These are phyloP conservation scores for Cantharis flavilabris DNA, from an alignment of 2,888 invertebrate species.

Conservation along the genomic window DNA sequence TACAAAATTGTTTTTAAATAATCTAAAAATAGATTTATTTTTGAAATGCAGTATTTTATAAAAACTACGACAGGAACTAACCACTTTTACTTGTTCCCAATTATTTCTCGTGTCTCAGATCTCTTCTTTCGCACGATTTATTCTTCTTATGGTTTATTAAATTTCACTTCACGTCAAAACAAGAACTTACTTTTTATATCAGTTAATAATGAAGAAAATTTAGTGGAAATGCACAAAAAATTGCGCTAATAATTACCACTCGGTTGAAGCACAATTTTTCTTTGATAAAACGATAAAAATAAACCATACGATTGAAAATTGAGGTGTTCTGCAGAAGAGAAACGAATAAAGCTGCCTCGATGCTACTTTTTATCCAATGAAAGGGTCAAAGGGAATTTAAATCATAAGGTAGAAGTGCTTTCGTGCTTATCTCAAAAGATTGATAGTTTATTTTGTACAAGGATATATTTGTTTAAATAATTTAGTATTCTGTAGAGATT, in stretches of 20 bases:
- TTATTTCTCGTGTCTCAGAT: slow-evolving; percentile 21
- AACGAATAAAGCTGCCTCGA: background rate
- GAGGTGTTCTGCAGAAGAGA: background rate
- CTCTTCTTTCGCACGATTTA: slow-evolving; percentile 17
- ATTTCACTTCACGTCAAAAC: slow-evolving; percentile 20
- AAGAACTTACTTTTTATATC: background rate
- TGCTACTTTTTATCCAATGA: background rate
- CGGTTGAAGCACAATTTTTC: background rate
- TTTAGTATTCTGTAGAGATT: background rate
- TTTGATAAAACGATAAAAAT: background rate
- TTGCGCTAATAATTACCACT: background rate
- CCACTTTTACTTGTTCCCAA: slow-evolving; percentile 23
- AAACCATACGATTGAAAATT: background rate
- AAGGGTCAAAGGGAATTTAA: slow-evolving; percentile 17
- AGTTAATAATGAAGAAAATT: background rate
- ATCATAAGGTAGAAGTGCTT: slow-evolving; percentile 17
- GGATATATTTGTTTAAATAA: background rate
- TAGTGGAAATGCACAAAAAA: background rate
- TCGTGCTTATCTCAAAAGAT: background rate
- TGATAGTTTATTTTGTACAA: background rate
- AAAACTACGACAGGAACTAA: slow-evolving; percentile 12
- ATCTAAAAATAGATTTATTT: slow-evolving; percentile 6
- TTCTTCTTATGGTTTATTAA: slow-evolving; percentile 21
- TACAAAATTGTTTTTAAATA: background rate
- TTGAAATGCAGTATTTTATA: slow-evolving; percentile 11